A percentile compares a stretch with the other conserved stretches of the same genome.
These are phyloP conservation scores for Myocastor coypus DNA, from an alignment of 2,113 vertebrate genomes.

Conservation along the genomic window DNA sequence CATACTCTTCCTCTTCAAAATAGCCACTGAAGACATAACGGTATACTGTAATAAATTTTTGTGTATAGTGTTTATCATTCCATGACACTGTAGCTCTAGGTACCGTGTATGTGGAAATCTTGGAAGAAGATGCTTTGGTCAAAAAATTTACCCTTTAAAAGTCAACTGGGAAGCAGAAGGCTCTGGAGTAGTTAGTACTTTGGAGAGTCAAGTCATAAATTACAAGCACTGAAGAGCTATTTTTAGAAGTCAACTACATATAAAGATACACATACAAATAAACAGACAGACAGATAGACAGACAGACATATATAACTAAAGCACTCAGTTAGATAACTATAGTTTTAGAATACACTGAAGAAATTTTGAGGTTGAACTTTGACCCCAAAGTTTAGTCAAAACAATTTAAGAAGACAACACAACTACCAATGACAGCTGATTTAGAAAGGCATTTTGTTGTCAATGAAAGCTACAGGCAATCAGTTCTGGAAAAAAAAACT, in stretches of 20 bases:
- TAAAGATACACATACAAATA: background rate
- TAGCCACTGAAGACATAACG: background rate
- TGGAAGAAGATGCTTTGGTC: background rate
- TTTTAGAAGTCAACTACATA: slow-evolving; percentile 13
- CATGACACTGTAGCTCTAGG: background rate
- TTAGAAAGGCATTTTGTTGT: slow-evolving; percentile 3
- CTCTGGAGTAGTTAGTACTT: background rate
- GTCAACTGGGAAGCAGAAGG: background rate
- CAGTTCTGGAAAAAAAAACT: background rate
- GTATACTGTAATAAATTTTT: background rate
- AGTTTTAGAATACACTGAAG: background rate
- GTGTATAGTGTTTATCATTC: background rate
- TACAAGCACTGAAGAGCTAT: background rate
- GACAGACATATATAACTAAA: background rate
- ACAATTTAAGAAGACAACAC: slow-evolving; percentile 29
- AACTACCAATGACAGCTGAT: background rate
- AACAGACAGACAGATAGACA: background rate
- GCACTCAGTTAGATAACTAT: background rate
- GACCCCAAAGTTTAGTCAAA: background rate
- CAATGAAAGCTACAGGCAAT: background rate
- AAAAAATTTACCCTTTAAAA: slow-evolving; percentile 31
- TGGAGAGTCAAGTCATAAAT: background rate
- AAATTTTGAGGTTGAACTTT: background rate
- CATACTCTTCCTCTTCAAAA: slow-evolving; percentile 51
- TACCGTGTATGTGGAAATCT: background rate